Evolutionary conservation across 2,888 invertebrate genomes (phyloP), one percentile per base, ranked within the genome.

Genomic region (Orthonevra nobilis): DNA sequence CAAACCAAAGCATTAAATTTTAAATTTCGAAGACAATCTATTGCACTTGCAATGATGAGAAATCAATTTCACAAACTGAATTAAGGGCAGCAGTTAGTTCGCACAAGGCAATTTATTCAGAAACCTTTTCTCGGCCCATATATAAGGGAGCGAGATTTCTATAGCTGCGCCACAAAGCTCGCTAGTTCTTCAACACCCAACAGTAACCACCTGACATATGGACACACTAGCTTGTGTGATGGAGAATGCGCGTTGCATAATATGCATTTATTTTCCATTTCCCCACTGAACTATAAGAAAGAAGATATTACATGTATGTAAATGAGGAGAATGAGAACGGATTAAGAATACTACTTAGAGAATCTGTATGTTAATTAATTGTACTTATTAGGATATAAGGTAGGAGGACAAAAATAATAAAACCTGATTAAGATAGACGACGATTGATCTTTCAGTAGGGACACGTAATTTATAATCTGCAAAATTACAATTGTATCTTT

Each of bases 51-150:
- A 73, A 52, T 68, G 61, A 69, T 38, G 69, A 34, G 48, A 63
- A 75, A 75, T 75, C 69, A 75, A 69, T 69, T 66, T 15, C 56
- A 69, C 75, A 69, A 75, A 75, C 75, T 75, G 69, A 75, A 75
- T 75, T 75, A 75, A 48, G 63, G 56, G 68, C 40, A 74, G 17
- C 50, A 54, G 38, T 68, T 28, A 46, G 44, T 74, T 68, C 54
- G 7, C 50, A 60, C 66, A 34, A 52, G 66, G 50, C 36, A 50
- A 66, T 74, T 60, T 52, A 68, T 66, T 74, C 34, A 56, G 56
- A 58, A 73, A 52, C 56, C 68, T 42, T 56, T 56, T 42, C 28
- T 34, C 26, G 3, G 5, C 23, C 5, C n/a, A n/a, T 74, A 68
- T 60, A 68, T 68, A 30, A 5, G 52, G 58, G 52, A 52, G 60